Evolutionary conservation across 2,113 vertebrate species (phyloP), one percentile per base, ranked within the genome.

Genomic region (Chaetodon trifascialis): DNA sequence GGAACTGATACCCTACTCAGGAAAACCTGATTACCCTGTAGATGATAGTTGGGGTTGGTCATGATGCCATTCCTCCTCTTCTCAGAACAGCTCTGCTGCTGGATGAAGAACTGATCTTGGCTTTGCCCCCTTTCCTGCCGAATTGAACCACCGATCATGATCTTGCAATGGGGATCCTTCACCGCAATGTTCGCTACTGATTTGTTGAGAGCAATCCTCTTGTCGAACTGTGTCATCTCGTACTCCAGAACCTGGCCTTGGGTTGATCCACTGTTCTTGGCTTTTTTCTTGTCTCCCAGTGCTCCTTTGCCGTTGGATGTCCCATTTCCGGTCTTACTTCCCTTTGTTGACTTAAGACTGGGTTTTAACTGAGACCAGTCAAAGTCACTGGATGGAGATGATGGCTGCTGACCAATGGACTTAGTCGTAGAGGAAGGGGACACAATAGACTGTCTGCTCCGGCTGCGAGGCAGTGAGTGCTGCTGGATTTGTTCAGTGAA

Each of bases 1-100:
- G 97, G 96, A 73, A 99, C 97, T 2, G 98, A 97, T 55, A 98
- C 97, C 80, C 97, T 94, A 42, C 98, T 95, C 1, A 99, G 95
- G 84, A 98, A 98, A 73, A 99, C 98, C 92, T 99, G 98, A 92
- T 96, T 98, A 93, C 96, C 96, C 89, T 99, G 98, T 38, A 99
- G 96, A 34, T 99, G 97, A 84, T 99, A 99, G 55, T 99, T 99
- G 38, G 98, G 98, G 83, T 99, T 99, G 1, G 98, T 99, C 97
- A 99, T 96, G 62, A 99, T 99, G 62, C 98, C 98, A 2, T 99
- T 99, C 78, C 98, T 95, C 91, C 95, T 99, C 93, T 98, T 99
- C 73, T 99, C 98, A 7, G 97, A 93, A 11, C 94, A 95, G 42
- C 95, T 96, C 89, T 99, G 98, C 82, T 98, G 96, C 86, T 99